A percentile compares a stretch with the other conserved stretches of the same genome.
Evolutionary conservation across 2,797 vertebrate genomes (phyloP).

Genomic region (Brachyrhaphis roseni): DNA sequence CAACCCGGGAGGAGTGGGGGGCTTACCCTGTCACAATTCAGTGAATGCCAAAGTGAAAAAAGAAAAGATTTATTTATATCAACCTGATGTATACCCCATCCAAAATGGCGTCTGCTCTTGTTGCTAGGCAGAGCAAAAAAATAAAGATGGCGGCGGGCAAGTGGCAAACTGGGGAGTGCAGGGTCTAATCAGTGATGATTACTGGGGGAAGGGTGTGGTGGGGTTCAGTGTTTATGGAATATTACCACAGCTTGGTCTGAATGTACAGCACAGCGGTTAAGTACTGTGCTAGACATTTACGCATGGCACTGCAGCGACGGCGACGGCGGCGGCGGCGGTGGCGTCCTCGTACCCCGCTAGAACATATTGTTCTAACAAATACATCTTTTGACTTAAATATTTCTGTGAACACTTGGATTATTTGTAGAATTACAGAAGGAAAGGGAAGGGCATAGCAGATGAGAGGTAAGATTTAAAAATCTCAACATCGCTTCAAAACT

Average conservation of each 20-base stretch:
- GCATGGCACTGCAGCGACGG: background rate
- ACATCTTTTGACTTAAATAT: slow-evolving; percentile 39
- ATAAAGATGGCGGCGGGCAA: slow-evolving; percentile 74
- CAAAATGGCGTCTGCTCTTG: slow-evolving; percentile 76
- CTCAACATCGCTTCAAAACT: slow-evolving; percentile 22
- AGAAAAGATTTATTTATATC: slow-evolving; percentile 71
- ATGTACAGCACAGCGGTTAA: slow-evolving; percentile 7
- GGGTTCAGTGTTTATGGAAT: slow-evolving; percentile 61
- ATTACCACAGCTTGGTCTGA: slow-evolving; percentile 51
- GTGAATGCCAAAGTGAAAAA: slow-evolving; percentile 38
- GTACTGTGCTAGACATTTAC: slow-evolving; percentile 21
- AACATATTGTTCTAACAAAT: slow-evolving; percentile 12
- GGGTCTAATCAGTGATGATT: slow-evolving; percentile 73
- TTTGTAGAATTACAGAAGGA: slow-evolving; percentile 35
- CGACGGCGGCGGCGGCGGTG: background rate
- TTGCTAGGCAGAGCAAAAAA: slow-evolving; percentile 80
- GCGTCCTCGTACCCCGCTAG: background rate
- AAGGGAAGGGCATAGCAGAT: slow-evolving; percentile 23
- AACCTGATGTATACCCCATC: slow-evolving; percentile 57
- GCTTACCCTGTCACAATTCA: slow-evolving; percentile 42
- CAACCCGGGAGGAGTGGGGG: slow-evolving; percentile 22
- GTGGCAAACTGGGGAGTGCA: slow-evolving; percentile 71
- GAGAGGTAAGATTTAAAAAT: slow-evolving; percentile 23
- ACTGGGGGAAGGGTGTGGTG: slow-evolving; percentile 69
- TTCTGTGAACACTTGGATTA: slow-evolving; percentile 42